Evolutionary conservation across 2,113 vertebrate genomes (phyloP), one percentile per base, ranked within the genome.

Genomic region (Rhinolophus ferrumequinum): DNA sequence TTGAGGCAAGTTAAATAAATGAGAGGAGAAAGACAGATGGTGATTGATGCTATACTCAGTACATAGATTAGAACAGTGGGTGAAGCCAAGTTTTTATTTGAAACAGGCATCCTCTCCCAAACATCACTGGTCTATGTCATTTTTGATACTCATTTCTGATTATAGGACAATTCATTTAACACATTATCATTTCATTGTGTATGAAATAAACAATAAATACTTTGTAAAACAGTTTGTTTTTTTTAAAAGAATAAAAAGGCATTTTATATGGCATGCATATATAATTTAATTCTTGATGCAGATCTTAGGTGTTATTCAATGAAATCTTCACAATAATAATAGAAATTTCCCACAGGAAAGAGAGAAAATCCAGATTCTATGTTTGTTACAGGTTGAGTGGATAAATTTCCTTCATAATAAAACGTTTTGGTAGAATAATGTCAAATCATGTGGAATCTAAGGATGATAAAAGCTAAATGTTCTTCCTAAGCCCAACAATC

Each of bases 21-120:
- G 9, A 64, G 70, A 82, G 24, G 24, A 58, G 47, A 93, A 83
- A 38, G 58, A 67, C 90, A 97, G 84, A 89, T 86, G 83, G 83
- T 56, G 54, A 86, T 62, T 30, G 30, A 85, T 52, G 69, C 38
- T 72, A 66, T 92, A 80, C 38, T 86, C 60, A 86, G 91, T 28
- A 73, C 66, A 88, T 54, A 72, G 67, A 89, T 92, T 60, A 84
- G 96, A 92, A 95, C 73, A 79, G 87, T 9, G 75, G 82, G 28
- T 85, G 54, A 96, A 94, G 95, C 88, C 95, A 92, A 67, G 73
- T 82, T 96, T 92, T 77, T 22, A 77, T 73, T 52, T 60, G 24
- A 82, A 96, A 70, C 3, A 89, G n/a, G 4, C 66, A 84, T 85
- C 64, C 16, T 88, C 15, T 95, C 82, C 58, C 72, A 89, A 92